phyloP scores from a whole-genome alignment of 2,888 invertebrate genomes.

The Dicyrtomina minuta region DNA sequence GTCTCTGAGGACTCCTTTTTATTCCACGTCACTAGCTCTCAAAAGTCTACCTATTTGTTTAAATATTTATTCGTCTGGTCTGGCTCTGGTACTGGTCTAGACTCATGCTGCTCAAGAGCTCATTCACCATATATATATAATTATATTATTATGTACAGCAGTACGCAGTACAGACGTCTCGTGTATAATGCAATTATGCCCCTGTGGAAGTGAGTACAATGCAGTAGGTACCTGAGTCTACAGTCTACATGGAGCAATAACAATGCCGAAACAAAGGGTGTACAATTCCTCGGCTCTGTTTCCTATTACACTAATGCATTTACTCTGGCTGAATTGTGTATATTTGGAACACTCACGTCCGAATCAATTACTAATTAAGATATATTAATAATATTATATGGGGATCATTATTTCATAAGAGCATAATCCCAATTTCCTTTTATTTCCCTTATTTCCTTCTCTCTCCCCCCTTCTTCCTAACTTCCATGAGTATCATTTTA shows the following conservation, averaged over 20 bases:
- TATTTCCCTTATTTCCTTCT: background rate
- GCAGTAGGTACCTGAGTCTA: too few species aligned
- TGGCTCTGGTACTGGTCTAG: background rate
- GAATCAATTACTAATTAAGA: slow-evolving; percentile 24
- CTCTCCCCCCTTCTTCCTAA: background rate
- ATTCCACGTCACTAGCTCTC: slow-evolving; percentile 6
- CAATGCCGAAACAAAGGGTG: too few species aligned
- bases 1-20: background rate
- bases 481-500: background rate
- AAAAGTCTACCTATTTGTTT: background rate
- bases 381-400: slow-evolving; percentile 10
- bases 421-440: background rate
- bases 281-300: too few species aligned
- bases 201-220: too few species aligned
- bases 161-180: too few species aligned
- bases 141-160: too few species aligned
- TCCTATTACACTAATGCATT: background rate
- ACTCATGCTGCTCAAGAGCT: background rate
- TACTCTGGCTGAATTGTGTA: background rate
- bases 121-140: too few species aligned
- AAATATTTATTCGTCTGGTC: too few species aligned
- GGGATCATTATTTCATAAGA: background rate
- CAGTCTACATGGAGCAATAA: too few species aligned
- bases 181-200: too few species aligned
- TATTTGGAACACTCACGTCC: background rate